Evolutionary conservation across 2,888 invertebrate species (phyloP), one percentile per base, ranked within the genome.

Genomic region (Caenorhabditis sp.): DNA sequence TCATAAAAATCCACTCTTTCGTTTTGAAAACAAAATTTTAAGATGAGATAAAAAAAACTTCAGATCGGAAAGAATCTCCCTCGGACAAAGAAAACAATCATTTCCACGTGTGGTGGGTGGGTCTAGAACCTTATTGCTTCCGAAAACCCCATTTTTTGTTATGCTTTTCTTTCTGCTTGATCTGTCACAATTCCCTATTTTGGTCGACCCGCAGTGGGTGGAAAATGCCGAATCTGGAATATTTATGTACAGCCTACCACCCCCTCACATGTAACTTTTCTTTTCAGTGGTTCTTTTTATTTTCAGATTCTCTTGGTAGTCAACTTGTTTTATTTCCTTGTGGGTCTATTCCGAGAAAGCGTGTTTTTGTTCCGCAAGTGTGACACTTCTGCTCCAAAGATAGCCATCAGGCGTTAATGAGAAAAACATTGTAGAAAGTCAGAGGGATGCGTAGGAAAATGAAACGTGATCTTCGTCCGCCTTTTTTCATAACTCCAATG

Each of bases 101-200:
- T 63, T 70, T 44, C 31, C 28, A 56, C 28, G 54, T 10, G 51
- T 22, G 41, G 16, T 44, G 19, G 41, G n/a, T n/a, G n/a, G n/a
- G n/a, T n/a, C n/a, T n/a, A n/a, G 51, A 79, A 35, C 49, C 54
- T 70, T 72, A 77, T 70, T 63, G 61, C 77, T 77, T 70, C 44
- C 47, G 61, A 54, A 59, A 54, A 64, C 61, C 61, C 44, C 47
- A 58, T 79, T 47, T 22, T n/a, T n/a, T 26, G 24, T 12, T n/a
- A 51, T 79, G 63, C 54, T 70, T 64, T 64, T 70, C 56, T 70
- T 63, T 64, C 64, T 64, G 70, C 70, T 64, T 70, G 70, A 70
- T 63, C 79, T 79, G 59, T 72, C 49, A 61, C 35, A 69, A 26
- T 14, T 16, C 35, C 31, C 59, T 61, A 70, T 72, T 72, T 72